Base-by-base conservation (phyloP, 1,140 invertebrate species). In the Cyclargus thomasi region DNA sequence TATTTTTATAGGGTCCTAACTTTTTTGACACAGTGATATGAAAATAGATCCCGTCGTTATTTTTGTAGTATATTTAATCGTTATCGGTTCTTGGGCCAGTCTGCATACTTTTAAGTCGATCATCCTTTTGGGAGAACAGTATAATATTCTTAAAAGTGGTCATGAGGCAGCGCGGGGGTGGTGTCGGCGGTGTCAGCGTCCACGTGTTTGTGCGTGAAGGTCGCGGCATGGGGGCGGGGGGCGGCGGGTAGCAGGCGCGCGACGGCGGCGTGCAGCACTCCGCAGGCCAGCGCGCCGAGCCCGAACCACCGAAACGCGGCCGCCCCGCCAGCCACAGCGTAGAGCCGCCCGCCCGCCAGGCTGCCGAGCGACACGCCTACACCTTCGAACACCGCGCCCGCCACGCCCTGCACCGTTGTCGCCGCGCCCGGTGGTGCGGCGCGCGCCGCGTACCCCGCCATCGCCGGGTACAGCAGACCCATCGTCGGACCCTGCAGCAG, bases 381-480 rank as follows among this genome's bases (percentile, higher is more conserved):
- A 20, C 96, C 96, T 92, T 97, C 96, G 82, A 97, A 97, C 63
- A 96, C 91, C 36, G 95, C 96, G 21, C 96, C 96, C 21, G 97
- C 94, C 21, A 97, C 89, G 66, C 96, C 96, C 92, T 96, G 95
- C 62, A 97, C 94, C 21, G 97, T 98, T 2, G 96, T 95, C 83
- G 96, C 95, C 0, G 95, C 96, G 11, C 97, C 97, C 1, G 94
- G 92, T n/a, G 97, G 96, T 5, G 97, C 94, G 1, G 97, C 93
- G 73, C 95, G 93, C 81, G 94, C 96, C 0, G 96, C 96, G 87
- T 97, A 98, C 0, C 95, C 96, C 8, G 96, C 94, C 94, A 98
- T 97, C 8, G 96, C 94, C 0, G 97, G 93, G 91, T 97, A 98
- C 80, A 96, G 96, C 68, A 98, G 91, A 11, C 97, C 97, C 81